Percentiles rank a stretch among this genome's conserved stretches.
Conservation (phyloP, 2,113 vertebrate genomes). For the Vombatus ursinus region DNA sequence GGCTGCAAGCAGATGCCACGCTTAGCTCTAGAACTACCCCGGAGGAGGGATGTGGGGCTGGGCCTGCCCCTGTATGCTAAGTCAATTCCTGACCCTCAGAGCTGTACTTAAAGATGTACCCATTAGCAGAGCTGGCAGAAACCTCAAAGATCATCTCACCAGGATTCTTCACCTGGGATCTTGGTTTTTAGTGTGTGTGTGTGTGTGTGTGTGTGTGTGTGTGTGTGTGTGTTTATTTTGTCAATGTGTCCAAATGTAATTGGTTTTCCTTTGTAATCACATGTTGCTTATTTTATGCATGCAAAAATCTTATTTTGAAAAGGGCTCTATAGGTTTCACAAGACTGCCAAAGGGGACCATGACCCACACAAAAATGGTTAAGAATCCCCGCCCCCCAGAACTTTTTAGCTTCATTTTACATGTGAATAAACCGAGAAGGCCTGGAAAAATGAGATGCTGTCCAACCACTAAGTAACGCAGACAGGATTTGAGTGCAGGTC, state of each 20-base stretch:
- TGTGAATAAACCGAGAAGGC: neutral
- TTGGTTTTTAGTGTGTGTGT: neutral
- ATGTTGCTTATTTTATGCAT: neutral
- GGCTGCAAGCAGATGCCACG: neutral
- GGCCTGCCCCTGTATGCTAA: too few species aligned
- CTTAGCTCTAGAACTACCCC: too few species aligned
- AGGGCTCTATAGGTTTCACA: neutral
- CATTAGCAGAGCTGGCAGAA: neutral
- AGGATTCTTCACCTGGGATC: neutral
- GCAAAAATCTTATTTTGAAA: neutral
- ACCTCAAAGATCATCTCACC: neutral
- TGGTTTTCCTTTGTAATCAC: neutral
- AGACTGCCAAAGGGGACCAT: neutral
- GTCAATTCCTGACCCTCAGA: neutral
- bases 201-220: too few species aligned
- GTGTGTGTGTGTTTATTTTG: neutral
- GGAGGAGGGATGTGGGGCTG: too few species aligned
- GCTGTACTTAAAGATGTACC: neutral
- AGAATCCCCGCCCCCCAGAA: neutral
- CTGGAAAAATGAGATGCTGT: neutral
- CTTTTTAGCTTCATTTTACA: neutral
- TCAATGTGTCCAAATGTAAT: neutral
- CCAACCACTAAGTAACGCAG: neutral
- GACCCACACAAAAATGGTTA: neutral
- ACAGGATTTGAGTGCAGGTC: neutral